A percentile compares a stretch with the other conserved stretches of the same genome.
Conservation (phyloP, 2,113 vertebrate genomes). For the Micronycteris hirsuta region DNA sequence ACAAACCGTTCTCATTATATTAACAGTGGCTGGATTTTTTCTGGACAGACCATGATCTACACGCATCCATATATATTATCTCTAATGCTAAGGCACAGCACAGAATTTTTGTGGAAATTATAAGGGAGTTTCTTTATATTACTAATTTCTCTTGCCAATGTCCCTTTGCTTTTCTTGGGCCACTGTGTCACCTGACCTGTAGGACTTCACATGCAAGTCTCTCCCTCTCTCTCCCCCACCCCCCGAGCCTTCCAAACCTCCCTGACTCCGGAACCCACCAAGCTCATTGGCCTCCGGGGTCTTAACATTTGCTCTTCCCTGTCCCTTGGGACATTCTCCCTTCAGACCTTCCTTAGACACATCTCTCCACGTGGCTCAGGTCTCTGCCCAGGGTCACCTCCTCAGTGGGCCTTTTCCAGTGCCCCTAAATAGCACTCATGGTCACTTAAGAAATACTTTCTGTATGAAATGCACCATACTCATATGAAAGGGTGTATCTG, state of each 20-base stretch:
- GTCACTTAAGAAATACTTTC: neutral
- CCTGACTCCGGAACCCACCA: neutral
- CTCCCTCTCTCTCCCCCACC: neutral
- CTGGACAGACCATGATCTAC: too few relatives aligned
- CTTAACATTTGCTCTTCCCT: neutral
- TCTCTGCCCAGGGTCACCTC: neutral
- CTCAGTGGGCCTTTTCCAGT: neutral
- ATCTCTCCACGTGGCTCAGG: neutral
- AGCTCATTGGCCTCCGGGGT: neutral
- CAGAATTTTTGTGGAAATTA: neutral
- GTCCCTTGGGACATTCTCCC: neutral
- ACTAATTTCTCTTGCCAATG: neutral
- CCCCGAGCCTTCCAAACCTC: neutral
- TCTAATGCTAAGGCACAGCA: neutral
- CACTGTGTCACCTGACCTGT: neutral
- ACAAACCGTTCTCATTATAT: too few relatives aligned
- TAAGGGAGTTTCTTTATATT: neutral
- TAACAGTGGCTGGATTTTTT: too few relatives aligned
- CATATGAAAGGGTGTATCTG: neutral
- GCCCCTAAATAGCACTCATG: too few relatives aligned
- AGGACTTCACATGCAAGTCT: neutral
- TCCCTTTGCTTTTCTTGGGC: neutral
- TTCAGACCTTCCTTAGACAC: neutral
- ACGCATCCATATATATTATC: neutral
- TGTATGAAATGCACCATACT: neutral